Base-by-base conservation (phyloP, 2,113 vertebrate genomes). In the Corythornis madagascariensis region DNA sequence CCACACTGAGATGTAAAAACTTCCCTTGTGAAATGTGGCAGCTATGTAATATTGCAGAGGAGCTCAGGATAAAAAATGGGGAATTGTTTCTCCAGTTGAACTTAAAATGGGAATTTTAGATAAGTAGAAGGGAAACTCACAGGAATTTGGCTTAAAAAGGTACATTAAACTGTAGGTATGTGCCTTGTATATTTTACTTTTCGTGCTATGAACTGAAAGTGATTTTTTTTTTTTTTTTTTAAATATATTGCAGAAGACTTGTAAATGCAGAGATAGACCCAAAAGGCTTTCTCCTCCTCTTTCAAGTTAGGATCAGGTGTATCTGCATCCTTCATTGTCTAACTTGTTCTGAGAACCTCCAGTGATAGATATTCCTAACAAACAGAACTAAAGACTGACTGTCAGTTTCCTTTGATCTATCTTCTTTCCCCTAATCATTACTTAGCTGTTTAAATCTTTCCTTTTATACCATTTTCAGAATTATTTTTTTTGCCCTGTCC, bases 61-160 rank as follows among this genome's bases (percentile, higher is more conserved):
- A 84, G 43, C 61, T 77, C 14, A 55, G 71, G 74, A n/a, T 16
- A 88, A 90, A 59, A 95, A 90, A 81, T 16, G 20, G 10, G 78
- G 64, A 92, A 81, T 20, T 75, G 16, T 92, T 93, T 96, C 55
- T 95, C 38, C 35, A 73, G 9, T 61, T 64, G 90, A 80, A 91
- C 8, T 83, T 72, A 88, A 15, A 93, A 26, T 64, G 40, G 57
- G 66, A 91, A 86, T 95, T 94, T 86, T 29, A 80, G 70, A 69
- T 97, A 81, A 92, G 80, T 83, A 91, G 89, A 90, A 92, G 74
- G 71, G 53, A 94, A 96, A 93, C 80, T 83, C 70, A 48, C 24
- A 65, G 74, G 48, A 86, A 78, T 93, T 67, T 79, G 60, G 45
- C 35, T 93, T 79, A 60, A 61, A 86, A 93, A 60, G 50, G 67